Conservation (phyloP, 2,888 invertebrate genomes). For the Calameuta pallipes region DNA sequence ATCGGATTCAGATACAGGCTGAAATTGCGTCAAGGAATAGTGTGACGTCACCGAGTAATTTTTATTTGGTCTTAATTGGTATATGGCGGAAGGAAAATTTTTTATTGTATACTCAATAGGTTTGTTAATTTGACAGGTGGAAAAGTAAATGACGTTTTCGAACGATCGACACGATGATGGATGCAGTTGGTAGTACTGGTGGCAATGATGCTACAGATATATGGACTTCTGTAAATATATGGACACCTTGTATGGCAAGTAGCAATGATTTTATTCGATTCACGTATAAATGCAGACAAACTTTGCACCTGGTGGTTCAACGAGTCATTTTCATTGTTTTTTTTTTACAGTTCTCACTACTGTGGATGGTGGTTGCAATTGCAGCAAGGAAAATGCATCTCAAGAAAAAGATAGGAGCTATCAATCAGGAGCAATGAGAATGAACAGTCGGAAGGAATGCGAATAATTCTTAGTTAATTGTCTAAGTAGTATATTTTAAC, state of each 20-base stretch:
- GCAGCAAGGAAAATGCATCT: too few species aligned
- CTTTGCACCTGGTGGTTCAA: background rate
- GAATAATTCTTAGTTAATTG: constrained; percentile 10
- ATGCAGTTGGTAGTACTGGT: background rate
- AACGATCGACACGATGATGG: background rate
- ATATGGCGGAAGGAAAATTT: background rate
- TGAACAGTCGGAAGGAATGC: constrained; percentile 1
- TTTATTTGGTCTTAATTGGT: background rate
- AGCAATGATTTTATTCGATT: background rate
- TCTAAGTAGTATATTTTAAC: background rate
- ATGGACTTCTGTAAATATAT: background rate
- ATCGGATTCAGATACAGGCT: background rate
- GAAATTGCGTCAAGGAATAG: background rate
- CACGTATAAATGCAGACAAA: background rate
- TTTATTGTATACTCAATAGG: background rate
- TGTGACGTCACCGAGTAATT: background rate
- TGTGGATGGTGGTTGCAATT: background rate
- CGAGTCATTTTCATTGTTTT: background rate
- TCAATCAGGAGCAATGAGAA: too few species aligned
- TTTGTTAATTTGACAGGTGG: background rate
- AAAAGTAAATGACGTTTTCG: background rate
- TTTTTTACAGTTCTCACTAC: background rate
- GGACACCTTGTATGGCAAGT: background rate
- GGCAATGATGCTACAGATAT: background rate
- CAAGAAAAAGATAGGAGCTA: too few species aligned